A percentile compares a stretch with the other conserved stretches of the same genome.
phyloP scores from a whole-genome alignment of 2,113 vertebrate genomes.

The Silurus meridionalis region DNA sequence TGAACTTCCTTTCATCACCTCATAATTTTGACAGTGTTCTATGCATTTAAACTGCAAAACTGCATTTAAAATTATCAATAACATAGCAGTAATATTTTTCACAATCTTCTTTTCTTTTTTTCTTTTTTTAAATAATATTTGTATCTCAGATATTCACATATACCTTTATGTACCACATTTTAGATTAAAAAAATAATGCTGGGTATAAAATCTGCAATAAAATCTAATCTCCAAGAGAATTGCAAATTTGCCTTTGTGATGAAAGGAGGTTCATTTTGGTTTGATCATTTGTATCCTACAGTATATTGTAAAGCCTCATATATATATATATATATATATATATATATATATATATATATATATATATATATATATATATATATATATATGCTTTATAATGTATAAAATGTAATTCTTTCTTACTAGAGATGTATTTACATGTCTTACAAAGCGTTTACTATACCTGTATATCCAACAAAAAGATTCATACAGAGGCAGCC shows the following conservation, averaged over 20 bases:
- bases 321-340: no score
- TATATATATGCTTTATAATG: no score
- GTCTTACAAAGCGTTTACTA: no score
- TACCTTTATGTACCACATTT: neutral
- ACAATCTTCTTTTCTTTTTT: neutral
- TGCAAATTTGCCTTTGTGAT: neutral
- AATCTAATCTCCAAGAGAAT: neutral
- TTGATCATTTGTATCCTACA: neutral
- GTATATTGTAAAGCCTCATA: conserved; percentile 11
- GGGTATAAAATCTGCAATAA: neutral
- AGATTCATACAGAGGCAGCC: neutral
- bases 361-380: no score
- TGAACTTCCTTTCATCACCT: neutral
- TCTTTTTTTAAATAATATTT: neutral
- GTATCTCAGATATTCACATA: neutral
- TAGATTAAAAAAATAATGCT: neutral
- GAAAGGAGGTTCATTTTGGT: neutral
- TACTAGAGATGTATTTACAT: no score
- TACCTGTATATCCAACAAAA: neutral
- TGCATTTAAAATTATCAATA: neutral
- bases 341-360: no score
- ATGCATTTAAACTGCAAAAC: neutral
- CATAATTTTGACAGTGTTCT: neutral
- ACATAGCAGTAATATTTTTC: neutral
- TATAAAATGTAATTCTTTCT: no score